Evolutionary conservation across 2,888 invertebrate genomes (phyloP).

Genomic region (Macrophya annulata): DNA sequence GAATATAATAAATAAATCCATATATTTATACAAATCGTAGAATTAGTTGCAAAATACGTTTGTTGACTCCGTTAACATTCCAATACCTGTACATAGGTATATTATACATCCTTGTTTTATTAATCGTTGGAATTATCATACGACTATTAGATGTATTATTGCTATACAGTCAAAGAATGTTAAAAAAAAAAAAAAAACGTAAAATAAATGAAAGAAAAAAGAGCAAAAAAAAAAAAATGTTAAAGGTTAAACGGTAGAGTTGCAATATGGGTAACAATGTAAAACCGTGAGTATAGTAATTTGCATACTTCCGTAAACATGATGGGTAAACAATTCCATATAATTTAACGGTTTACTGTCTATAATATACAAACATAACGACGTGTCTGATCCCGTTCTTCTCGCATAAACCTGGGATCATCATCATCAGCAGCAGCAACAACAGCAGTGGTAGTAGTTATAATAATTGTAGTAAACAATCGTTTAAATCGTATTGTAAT

Average conservation of each 20-base stretch:
- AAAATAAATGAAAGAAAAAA: no score
- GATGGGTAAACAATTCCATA: neutral
- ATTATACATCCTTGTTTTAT: neutral
- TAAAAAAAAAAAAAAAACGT: neutral
- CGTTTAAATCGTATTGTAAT: slow-evolving; percentile 6
- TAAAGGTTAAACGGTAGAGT: neutral
- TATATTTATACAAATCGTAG: neutral
- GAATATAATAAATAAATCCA: neutral
- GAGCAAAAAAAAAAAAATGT: neutral
- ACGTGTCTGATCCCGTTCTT: neutral
- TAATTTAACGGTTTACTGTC: neutral
- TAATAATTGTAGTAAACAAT: slow-evolving; percentile 12
- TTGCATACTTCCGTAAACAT: slow-evolving; percentile 14
- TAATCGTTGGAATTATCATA: neutral
- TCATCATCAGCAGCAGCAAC: neutral
- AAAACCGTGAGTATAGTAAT: neutral
- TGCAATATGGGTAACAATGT: neutral
- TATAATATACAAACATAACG: neutral
- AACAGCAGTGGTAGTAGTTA: neutral
- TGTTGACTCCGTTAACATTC: slow-evolving; percentile 6
- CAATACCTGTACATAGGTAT: neutral
- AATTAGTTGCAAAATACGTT: neutral
- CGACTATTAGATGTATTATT: neutral
- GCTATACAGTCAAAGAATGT: neutral
- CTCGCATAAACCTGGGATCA: neutral